Percentiles rank a stretch among this genome's conserved stretches.
phyloP scores from a whole-genome alignment of 35 echinoderm and acorn worm species.

The Chiridota heheva region DNA sequence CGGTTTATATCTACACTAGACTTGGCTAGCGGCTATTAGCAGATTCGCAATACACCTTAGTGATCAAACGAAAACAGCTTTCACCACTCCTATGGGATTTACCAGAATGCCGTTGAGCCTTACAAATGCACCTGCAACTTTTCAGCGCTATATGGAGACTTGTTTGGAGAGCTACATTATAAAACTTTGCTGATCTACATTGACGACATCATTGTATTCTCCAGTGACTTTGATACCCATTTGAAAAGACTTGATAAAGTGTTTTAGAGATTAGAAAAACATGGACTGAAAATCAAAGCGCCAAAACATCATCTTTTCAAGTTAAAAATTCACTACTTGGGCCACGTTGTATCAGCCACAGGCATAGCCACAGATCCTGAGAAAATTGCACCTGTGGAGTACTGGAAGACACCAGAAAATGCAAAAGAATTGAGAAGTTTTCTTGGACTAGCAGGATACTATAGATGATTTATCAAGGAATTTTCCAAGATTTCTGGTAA shows the following conservation, averaged over 20 bases:
- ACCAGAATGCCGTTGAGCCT: conserved; percentile 71
- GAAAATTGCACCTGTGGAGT: not conserved
- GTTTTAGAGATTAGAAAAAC: not conserved
- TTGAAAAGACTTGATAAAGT: conserved; percentile 20
- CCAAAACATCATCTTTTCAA: conserved; percentile 25
- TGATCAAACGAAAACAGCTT: conserved; percentile 56
- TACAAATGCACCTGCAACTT: conserved; percentile 62
- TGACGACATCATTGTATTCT: conserved; percentile 52
- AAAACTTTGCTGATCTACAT: conserved; percentile 22
- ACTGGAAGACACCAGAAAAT: not conserved
- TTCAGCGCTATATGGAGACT: conserved; percentile 42
- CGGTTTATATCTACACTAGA: not conserved
- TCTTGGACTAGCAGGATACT: conserved; percentile 22
- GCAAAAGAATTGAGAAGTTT: conserved; percentile 18
- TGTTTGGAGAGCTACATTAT: conserved; percentile 20
- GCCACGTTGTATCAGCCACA: conserved; percentile 27
- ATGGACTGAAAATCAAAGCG: conserved; percentile 47
- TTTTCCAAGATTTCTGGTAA: conserved; percentile 41
- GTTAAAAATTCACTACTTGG: conserved; percentile 11
- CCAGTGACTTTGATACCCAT: conserved; percentile 24
- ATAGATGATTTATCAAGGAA: conserved; percentile 20
- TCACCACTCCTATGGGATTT: conserved; percentile 62
- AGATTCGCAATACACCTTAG: conserved; percentile 15
- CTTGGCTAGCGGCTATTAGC: not conserved
- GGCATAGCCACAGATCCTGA: conserved; percentile 20